Conservation (phyloP, 2,888 invertebrate species). For the Thumatha senex region DNA sequence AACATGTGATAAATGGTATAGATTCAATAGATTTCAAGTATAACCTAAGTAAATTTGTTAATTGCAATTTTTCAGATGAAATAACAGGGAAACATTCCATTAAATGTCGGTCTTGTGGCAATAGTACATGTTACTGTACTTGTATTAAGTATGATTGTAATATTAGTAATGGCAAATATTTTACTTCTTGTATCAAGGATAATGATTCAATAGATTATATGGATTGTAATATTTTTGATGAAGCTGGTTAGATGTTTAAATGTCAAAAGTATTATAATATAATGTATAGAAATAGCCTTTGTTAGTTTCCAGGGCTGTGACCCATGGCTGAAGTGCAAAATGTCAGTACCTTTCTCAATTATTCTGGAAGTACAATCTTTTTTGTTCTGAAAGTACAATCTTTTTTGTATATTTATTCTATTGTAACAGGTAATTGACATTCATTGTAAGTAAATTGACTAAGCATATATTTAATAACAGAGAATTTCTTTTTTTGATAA, state of each 20-base stretch:
- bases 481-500: too few relatives aligned
- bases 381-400: too few relatives aligned
- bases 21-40: conserved; percentile 35
- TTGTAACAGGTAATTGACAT: too few relatives aligned
- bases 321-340: too few relatives aligned
- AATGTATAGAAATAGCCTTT: too few relatives aligned
- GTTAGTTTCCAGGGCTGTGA: too few relatives aligned
- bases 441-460: too few relatives aligned
- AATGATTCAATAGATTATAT: conserved; percentile 66
- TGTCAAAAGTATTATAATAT: too few relatives aligned
- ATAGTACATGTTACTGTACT: conserved; percentile 65
- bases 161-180: conserved; percentile 61
- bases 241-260: neutral
- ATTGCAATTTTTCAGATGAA: conserved; percentile 67
- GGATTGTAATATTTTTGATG: conserved; percentile 71
- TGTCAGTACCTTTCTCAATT: too few relatives aligned
- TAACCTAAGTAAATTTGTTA: conserved; percentile 56
- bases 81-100: conserved; percentile 67
- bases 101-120: conserved; percentile 71
- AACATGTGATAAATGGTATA: conserved; percentile 75
- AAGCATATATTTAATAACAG: too few relatives aligned
- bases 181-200: conserved; percentile 58
- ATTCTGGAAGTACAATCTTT: too few relatives aligned
- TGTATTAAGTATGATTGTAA: conserved; percentile 64
- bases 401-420: too few relatives aligned